Base-by-base conservation (phyloP, 2,888 invertebrate genomes). In the Microplitis manilae region DNA sequence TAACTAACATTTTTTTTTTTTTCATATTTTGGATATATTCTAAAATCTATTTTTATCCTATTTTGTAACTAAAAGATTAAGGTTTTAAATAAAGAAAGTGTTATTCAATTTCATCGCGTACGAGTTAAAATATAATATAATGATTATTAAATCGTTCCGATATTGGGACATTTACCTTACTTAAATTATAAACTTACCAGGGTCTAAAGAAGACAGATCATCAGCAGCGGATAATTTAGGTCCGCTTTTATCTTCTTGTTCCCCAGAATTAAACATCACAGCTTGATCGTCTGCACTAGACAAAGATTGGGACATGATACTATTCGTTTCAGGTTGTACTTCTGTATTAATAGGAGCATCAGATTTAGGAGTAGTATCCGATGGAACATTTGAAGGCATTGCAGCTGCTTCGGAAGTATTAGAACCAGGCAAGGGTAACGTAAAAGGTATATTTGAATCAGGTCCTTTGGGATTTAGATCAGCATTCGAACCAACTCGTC, bases 401-500 rank as follows among this genome's bases (percentile, higher is more conserved):
- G 17, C 9, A 39, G 61, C 17, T 41, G 17, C 30, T 62, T 62
- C 50, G 7, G 77, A 6, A 9, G 41, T 40, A 68, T 39, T 68
- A 39, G 67, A 60, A 17, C 61, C 40, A 17, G 60, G 17, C 38
- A 38, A n/a, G 6, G 20, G 13, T 40, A 61, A 20, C 17, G 68
- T 13, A 13, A 81, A 80, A 15, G 85, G 81, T 30, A 83, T 81
- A 61, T 87, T 83, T 39, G 88, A 86, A 77, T 90, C 91, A 81
- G 77, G 68, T 40, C 67, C 84, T 87, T 88, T 87, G 1, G 87
- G 81, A 30, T 30, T 30, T 30, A 30, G 30, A 85, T 92, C 92
- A 67, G 86, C 88, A 75, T 91, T 92, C 65, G 91, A 91, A 74
- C 92, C 92, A 15, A 95, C 94, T 83, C 95, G 91, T 83, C 94